Evolutionary conservation across 2,113 vertebrate genomes (phyloP), one percentile per base, ranked within the genome.

Genomic region (Nettapus auritus): DNA sequence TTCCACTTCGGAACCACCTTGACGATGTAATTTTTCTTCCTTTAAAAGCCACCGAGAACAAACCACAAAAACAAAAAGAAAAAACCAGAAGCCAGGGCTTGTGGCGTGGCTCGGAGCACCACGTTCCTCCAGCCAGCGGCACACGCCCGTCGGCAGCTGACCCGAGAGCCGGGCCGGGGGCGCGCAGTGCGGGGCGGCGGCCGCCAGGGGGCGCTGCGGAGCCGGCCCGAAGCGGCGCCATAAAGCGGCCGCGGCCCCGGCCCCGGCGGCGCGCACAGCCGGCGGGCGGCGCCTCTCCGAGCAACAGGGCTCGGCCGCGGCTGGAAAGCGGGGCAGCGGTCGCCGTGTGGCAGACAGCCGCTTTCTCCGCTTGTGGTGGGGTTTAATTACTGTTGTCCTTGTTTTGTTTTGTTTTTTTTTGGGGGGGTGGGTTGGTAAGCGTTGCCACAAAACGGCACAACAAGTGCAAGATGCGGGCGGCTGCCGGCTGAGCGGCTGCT

Each of bases 181-280:
- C 38, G 88, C 95, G 98, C 97, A 98, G 95, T 98, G 94, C 96
- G 95, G 89, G 12, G 38, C 77, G 82, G 66, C 89, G 55, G 90
- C 98, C 97, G 97, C 97, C 98, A 98, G 98, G 97, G 97, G 98
- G 98, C 89, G 97, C 97, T 97, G 95, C 8, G 56, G 96, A 46
- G 96, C 98, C 96, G 97, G 93, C 80, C n/a, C n/a, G n/a, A n/a
- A 81, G 11, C 19, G 42, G 46, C 94, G 97, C 96, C 83, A 95
- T 93, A 78, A 89, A 97, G 96, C 87, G 44, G 95, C 91, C 87
- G 94, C 73, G 94, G 97, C 95, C 89, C 44, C 44, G 85, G 92
- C 97, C 97, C 97, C 97, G 97, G 95, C 86, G 95, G 94, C 97
- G 95, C 97, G 97, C 80, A 88, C 91, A 94, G 96, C 97, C 97